phyloP scores from a whole-genome alignment of 1,140 invertebrate genomes.

The Euschistus heros region DNA sequence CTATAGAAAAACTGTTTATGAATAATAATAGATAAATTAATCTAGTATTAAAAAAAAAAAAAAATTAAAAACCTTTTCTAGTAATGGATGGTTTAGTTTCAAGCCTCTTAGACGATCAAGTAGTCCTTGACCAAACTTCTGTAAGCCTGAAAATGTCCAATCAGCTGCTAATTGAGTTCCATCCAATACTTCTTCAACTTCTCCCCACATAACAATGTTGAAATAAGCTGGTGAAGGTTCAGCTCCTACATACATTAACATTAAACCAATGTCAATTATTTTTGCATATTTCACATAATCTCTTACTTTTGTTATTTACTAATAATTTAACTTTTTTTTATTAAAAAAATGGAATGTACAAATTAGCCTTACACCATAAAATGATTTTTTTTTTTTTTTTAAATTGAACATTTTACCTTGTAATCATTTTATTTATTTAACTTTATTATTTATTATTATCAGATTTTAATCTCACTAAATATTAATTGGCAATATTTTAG shows the following conservation, averaged over 20 bases:
- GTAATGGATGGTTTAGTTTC: conserved; percentile 66
- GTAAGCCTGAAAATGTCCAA: conserved; percentile 83
- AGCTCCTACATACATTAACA: conserved; percentile 51
- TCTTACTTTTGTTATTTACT: neutral
- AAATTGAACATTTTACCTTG: too few species aligned
- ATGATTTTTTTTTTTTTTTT: too few species aligned
- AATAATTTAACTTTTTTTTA: neutral
- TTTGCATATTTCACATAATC: neutral
- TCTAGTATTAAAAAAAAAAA: conserved; percentile 41
- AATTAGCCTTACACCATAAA: too few species aligned
- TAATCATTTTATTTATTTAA: too few species aligned
- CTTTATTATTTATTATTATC: too few species aligned
- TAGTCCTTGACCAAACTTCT: conserved; percentile 89
- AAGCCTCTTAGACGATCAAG: conserved; percentile 77
- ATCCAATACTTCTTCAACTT: conserved; percentile 70
- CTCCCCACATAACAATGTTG: conserved; percentile 82
- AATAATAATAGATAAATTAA: conserved; percentile 53
- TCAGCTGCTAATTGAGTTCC: conserved; percentile 87
- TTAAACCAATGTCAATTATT: neutral
- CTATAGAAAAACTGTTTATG: too few species aligned
- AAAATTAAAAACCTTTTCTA: conserved; percentile 64
- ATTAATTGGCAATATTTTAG: too few species aligned
- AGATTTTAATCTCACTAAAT: too few species aligned
- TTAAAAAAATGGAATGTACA: neutral
- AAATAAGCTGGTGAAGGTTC: conserved; percentile 89